Conservation (phyloP, 2,888 invertebrate genomes). For the Sphinx pinastri region DNA sequence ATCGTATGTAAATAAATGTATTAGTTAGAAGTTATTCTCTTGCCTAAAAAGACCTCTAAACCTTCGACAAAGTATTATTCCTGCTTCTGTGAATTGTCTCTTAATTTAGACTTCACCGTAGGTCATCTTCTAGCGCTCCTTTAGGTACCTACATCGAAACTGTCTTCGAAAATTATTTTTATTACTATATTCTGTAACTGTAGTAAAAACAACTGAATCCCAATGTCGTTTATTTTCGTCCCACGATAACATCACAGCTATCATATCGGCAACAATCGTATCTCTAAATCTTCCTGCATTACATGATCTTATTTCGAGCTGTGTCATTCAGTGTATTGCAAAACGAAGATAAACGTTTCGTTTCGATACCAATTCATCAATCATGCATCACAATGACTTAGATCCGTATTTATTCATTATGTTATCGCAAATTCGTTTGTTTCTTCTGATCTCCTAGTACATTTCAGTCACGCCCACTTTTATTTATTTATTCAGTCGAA, state of each 20-base stretch:
- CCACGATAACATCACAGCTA: not conserved
- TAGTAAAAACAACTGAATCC: too few species aligned
- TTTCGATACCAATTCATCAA: constrained; percentile 7
- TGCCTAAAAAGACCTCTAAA: too few species aligned
- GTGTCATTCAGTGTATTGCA: not conserved
- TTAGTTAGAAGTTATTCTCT: too few species aligned
- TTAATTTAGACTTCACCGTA: too few species aligned
- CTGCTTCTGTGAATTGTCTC: too few species aligned
- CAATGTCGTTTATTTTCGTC: too few species aligned
- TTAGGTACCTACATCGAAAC: too few species aligned
- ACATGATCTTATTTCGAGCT: not conserved
- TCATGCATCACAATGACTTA: not conserved
- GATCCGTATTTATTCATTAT: not conserved
- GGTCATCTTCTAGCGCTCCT: too few species aligned
- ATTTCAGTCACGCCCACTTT: constrained; percentile 5
- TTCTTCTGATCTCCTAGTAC: not conserved
- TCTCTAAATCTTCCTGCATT: not conserved
- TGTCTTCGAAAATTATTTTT: too few species aligned
- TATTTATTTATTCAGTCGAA: not conserved
- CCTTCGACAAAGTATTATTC: too few species aligned
- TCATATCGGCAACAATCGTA: not conserved
- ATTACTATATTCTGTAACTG: too few species aligned
- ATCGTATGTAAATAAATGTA: too few species aligned
- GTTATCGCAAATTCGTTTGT: not conserved
- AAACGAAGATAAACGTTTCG: constrained; percentile 1